A percentile compares a stretch with the other conserved stretches of the same genome.
These are phyloP conservation scores for Drosophila truncata DNA, from an alignment of 1,140 invertebrate genomes.

Conservation along the genomic window DNA sequence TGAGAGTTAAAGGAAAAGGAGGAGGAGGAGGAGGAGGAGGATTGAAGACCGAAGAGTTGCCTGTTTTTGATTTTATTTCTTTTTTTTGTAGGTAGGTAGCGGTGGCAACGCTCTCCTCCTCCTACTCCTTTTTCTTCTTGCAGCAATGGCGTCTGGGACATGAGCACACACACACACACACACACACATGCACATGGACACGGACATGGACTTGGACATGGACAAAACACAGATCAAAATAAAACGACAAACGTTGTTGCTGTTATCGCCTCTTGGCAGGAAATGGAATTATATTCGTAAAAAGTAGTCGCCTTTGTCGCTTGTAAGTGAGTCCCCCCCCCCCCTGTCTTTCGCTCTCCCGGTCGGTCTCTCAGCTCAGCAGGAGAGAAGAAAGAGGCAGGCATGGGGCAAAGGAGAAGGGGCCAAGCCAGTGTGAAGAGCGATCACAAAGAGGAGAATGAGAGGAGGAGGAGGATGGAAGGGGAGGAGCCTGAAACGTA, in stretches of 20 bases:
- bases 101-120: slow-evolving; percentile 39
- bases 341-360: slow-evolving; percentile 24
- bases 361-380: slow-evolving; percentile 26
- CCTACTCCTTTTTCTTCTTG: slow-evolving; percentile 26
- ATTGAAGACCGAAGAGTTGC: slow-evolving; percentile 43
- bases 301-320: slow-evolving; percentile 57
- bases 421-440: slow-evolving; percentile 1
- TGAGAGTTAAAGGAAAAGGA: slow-evolving; percentile 23
- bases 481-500: slow-evolving; percentile 35
- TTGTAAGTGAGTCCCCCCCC: slow-evolving; percentile 40
- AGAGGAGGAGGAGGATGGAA: slow-evolving; percentile 1
- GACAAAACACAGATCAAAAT: slow-evolving; percentile 47
- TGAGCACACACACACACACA: slow-evolving; percentile 34
- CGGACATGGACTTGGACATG: slow-evolving; percentile 20
- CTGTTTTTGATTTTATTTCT: slow-evolving; percentile 8
- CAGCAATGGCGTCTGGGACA: slow-evolving; percentile 74
- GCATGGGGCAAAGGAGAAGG: slow-evolving; percentile 4
- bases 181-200: slow-evolving; percentile 20
- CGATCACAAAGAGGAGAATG: slow-evolving; percentile 3
- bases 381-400: slow-evolving; percentile 35
- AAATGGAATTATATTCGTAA: slow-evolving; percentile 83
- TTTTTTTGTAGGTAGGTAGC: slow-evolving; percentile 52
- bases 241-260: slow-evolving; percentile 59
- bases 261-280: slow-evolving; percentile 80
- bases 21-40: neutral